Conservation (phyloP, 2,113 vertebrate species). For the Poecilia latipinna region DNA sequence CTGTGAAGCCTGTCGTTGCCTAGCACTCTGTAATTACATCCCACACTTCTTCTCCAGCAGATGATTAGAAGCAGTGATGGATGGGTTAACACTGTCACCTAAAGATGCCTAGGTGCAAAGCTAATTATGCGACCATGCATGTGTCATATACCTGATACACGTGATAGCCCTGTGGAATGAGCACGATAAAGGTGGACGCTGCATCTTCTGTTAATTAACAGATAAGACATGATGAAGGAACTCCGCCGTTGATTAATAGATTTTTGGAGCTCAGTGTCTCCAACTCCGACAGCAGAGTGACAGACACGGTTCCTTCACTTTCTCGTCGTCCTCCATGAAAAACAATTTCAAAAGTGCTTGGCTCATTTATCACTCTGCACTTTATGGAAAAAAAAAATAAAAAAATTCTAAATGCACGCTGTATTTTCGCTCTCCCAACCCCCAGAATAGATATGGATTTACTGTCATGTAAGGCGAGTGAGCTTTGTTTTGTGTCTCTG, state of each 20-base stretch:
- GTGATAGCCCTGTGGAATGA: conserved; percentile 51
- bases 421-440: not conserved
- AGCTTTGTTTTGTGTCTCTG: conserved; percentile 35
- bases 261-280: conserved; percentile 13
- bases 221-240: conserved; percentile 69
- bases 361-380: conserved; percentile 5
- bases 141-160: conserved; percentile 69
- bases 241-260: conserved; percentile 43
- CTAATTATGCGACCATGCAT: conserved; percentile 70
- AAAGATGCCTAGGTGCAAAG: conserved; percentile 67
- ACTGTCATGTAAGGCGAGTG: conserved; percentile 18
- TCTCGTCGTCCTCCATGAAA: conserved; percentile 6
- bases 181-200: conserved; percentile 57
- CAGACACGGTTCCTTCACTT: conserved; percentile 8
- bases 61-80: conserved; percentile 76
- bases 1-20: conserved; percentile 75
- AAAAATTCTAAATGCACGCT: not conserved
- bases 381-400: not conserved
- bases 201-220: conserved; percentile 62
- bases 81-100: conserved; percentile 73
- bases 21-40: conserved; percentile 75
- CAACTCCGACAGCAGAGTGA: not conserved
- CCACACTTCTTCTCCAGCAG: conserved; percentile 60
- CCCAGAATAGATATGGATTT: conserved; percentile 28
- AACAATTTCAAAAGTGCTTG: conserved; percentile 8